Conservation (phyloP, 2,113 vertebrate genomes). For the Asarcornis scutulata region DNA sequence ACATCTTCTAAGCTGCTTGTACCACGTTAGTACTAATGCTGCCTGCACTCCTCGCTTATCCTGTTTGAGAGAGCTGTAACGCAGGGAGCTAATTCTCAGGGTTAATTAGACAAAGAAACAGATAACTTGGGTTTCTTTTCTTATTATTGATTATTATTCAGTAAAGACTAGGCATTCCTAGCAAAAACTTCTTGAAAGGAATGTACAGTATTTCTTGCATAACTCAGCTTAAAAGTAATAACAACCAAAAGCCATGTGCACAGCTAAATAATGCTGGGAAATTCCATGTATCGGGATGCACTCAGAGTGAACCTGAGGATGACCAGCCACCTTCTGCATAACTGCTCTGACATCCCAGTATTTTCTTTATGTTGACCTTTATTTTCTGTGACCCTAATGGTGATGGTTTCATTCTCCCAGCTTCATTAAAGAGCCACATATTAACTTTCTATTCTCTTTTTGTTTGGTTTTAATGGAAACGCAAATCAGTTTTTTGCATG, state of each 20-base stretch:
- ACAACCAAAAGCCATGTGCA: neutral
- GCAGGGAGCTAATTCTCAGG: neutral
- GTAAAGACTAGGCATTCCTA: neutral
- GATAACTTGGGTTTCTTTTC: neutral
- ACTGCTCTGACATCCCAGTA: neutral
- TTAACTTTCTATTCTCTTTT: neutral
- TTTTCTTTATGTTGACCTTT: neutral
- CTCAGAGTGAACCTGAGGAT: neutral
- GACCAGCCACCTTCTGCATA: neutral
- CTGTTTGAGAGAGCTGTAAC: neutral
- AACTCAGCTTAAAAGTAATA: neutral
- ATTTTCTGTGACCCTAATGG: neutral
- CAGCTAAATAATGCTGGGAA: neutral
- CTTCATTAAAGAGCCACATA: neutral
- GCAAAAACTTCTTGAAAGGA: neutral
- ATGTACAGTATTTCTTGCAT: neutral
- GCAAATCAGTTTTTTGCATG: neutral
- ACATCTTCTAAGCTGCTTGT: neutral
- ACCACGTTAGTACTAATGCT: neutral
- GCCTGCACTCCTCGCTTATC: neutral
- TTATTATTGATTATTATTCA: slow-evolving; percentile 4
- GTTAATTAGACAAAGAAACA: slow-evolving; percentile 29
- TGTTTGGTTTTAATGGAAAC: slow-evolving; percentile 27
- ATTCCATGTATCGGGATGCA: neutral
- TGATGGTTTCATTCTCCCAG: neutral